These are phyloP conservation scores for Cassiopea andromeda DNA, from an alignment of 30 jellyfish, hydroid and myxozoan genomes.

Conservation along the genomic window DNA sequence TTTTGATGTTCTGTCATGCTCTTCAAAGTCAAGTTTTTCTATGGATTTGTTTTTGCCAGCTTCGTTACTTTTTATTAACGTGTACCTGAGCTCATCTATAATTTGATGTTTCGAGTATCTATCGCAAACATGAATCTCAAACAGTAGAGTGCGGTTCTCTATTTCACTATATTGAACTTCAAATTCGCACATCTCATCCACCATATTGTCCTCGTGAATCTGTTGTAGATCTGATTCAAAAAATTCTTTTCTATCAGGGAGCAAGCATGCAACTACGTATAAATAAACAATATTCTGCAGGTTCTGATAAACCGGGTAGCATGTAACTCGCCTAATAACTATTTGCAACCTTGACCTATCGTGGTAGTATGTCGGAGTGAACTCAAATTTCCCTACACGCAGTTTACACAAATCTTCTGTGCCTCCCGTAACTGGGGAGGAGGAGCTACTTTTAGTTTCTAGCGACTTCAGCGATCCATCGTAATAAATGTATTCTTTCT, in stretches of 20 bases:
- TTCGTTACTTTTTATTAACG: slow-evolving; percentile 15
- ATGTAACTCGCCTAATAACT: slow-evolving; percentile 66
- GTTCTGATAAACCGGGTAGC: slow-evolving; percentile 56
- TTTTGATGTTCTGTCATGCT: slow-evolving; percentile 6
- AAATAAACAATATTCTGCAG: slow-evolving; percentile 64
- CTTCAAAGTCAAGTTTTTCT: slow-evolving; percentile 54
- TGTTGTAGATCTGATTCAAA: slow-evolving; percentile 90
- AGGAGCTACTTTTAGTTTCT: slow-evolving; percentile 24
- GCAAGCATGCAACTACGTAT: slow-evolving; percentile 63
- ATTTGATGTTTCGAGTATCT: slow-evolving; percentile 78
- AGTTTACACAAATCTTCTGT: slow-evolving; percentile 85
- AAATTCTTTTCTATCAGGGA: slow-evolving; percentile 75
- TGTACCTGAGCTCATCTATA: slow-evolving; percentile 60
- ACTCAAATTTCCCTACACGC: slow-evolving; percentile 75
- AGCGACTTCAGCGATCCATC: slow-evolving; percentile 33
- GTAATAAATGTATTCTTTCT: slow-evolving; percentile 23
- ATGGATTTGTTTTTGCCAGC: slow-evolving; percentile 26
- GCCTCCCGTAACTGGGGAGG: slow-evolving; percentile 47
- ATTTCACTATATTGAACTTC: slow-evolving; percentile 72
- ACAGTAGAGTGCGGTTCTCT: slow-evolving; percentile 39
- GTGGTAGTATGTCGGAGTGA: slow-evolving; percentile 80
- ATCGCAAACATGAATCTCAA: slow-evolving; percentile 83
- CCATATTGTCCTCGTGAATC: slow-evolving; percentile 65
- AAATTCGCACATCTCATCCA: slow-evolving; percentile 92
- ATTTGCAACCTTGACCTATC: slow-evolving; percentile 72